phyloP scores from a whole-genome alignment of 2,113 vertebrate species.

The pig (Sus scrofa) region T2T-Sscrofa CM000813.6:123329501-123330000 shows the following conservation, averaged over 20 bases:
- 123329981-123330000: no score
- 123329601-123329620: constrained; percentile 47
- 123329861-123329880: no score
- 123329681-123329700: constrained; percentile 43
- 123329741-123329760: constrained; percentile 12
- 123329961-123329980: no score
- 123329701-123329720: neutral
- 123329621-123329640: neutral
- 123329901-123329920: no score
- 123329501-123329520: neutral
- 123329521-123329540: constrained; percentile 35
- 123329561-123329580: constrained; percentile 27
- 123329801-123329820: neutral
- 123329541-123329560: neutral
- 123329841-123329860: constrained; percentile 30
- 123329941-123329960: no score
- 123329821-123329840: neutral
- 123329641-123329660: neutral
- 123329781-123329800: constrained; percentile 8
- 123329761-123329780: constrained; percentile 47
- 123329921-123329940: no score
- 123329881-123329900: no score
- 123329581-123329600: constrained; percentile 17
- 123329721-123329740: constrained; percentile 31
- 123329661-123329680: neutral